Base-by-base conservation (phyloP, 1,140 invertebrate species). In the Drosophila triauraria region DNA sequence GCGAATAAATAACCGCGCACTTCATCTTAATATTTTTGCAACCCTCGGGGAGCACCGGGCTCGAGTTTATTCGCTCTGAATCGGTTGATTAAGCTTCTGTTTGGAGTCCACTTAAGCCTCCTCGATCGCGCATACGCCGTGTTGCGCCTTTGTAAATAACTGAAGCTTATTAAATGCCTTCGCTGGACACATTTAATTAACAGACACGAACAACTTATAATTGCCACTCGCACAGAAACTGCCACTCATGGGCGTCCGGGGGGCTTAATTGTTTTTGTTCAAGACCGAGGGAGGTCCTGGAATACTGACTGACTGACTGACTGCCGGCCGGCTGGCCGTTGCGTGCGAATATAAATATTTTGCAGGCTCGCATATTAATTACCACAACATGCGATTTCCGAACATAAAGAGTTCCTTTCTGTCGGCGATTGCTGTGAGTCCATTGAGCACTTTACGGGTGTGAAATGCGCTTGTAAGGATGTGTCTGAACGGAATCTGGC, bases 181-280 rank as follows among this genome's bases (percentile, higher is more conserved):
- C 77, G 75, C 85, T 75, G 87, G 84, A 88, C 85, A 90, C 85
- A 88, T 88, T 88, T 88, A 88, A 88, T 88, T 88, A 88, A 88
- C 84, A 90, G 84, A 90, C 85, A 90, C 84, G 85, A 84, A 72
- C 77, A 84, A 84, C 84, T 88, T 88, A 87, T 87, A 87, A 87
- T 88, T 87, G 80, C 71, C 68, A 70, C 48, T 75, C 56, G 57
- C 62, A 57, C 53, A 63, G 17, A 38, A 43, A 51, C 56, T 67
- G 47, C 38, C 64, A 82, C 47, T 32, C 67, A 64, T 53, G 78
- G 47, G 46, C 68, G 63, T 35, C 7, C 27, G 27, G 27, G 27
- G 27, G 0, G 27, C 1, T 30, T 78, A 84, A 87, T 84, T 90
- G 81, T 84, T 88, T 88, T 80, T 56, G 63, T 50, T 64, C 48